Evolutionary conservation across 2,888 invertebrate genomes (phyloP), one percentile per base, ranked within the genome.

Genomic region (Amblyjoppa proteus): DNA sequence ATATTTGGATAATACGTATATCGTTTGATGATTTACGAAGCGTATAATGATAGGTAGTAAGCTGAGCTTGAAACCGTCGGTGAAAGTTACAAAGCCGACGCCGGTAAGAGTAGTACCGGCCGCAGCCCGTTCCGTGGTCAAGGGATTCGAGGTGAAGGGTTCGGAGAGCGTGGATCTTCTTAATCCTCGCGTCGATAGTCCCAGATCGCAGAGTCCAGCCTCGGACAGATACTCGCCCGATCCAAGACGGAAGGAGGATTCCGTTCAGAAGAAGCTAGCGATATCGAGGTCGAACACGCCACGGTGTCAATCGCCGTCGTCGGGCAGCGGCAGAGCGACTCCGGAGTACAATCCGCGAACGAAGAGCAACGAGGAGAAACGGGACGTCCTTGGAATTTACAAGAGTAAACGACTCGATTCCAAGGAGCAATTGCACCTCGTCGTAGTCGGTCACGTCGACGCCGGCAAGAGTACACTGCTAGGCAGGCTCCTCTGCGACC

Each of bases 381-480:
- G 94, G 25, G 96, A 96, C 91, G 95, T 96, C 0, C 92, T 95
- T 61, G 94, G 95, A 64, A 95, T 97, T 88, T 98, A 97, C 90
- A 95, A 95, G 73, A 96, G 96, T 90, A 97, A 97, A 92, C 96
- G 98, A 88, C 96, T 97, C 0, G 95, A 96, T n/a, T 96, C 96
- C 20, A 99, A 99, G 92, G 97, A 97, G 53, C 97, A 98, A 91
- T 95, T 99, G 83, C 98, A 99, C 92, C 96, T 99, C 95, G 98
- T 99, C 86, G 98, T 98, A 11, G 97, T 98, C 93, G 99, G 98
- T 11, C 99, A 99, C 95, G 99, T 99, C 2, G 99, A 99, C 95
- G 99, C 99, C 51, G 99, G 99, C 0, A 99, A 99, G 94, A 98
- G 98, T 88, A 99, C 99, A 9, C 94, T 99, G n/a, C 98, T 99